Evolutionary conservation across 2,797 vertebrate genomes (phyloP).

Genomic region (Pantherophis vulpinus): DNA sequence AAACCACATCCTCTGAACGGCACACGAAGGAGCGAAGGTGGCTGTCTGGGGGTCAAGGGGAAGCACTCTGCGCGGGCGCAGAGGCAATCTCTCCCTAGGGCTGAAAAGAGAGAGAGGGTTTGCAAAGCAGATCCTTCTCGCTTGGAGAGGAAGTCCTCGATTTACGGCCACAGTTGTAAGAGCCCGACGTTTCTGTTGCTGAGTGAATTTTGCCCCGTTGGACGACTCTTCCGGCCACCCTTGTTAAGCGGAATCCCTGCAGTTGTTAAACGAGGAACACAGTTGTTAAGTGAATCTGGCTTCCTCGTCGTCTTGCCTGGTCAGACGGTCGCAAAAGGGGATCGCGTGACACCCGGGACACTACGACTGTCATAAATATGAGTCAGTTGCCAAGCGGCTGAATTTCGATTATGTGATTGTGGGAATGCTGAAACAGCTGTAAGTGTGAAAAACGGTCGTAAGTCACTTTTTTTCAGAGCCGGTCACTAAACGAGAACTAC

Average conservation of each 20-base stretch:
- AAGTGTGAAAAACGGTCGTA: not conserved
- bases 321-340: not conserved
- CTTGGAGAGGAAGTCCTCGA: too few species aligned
- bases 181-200: not conserved
- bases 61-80: not conserved
- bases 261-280: not conserved
- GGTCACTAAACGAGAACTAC: not conserved
- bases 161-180: rapidly evolving
- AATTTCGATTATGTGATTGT: not conserved
- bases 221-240: too few species aligned
- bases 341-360: too few species aligned
- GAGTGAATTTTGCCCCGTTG: not conserved
- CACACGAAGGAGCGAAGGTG: not conserved
- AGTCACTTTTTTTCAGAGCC: not conserved
- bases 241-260: not conserved
- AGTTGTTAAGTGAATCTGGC: not conserved
- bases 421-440: not conserved
- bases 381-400: not conserved
- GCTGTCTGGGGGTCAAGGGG: not conserved
- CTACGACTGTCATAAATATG: not conserved
- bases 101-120: not conserved
- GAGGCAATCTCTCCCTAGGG: not conserved
- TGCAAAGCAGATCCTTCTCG: not conserved
- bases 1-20: not conserved
- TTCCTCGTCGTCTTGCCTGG: not conserved